These are phyloP conservation scores for Spatulosminthurus flaviceps DNA, from an alignment of 2,888 invertebrate species.

Conservation along the genomic window DNA sequence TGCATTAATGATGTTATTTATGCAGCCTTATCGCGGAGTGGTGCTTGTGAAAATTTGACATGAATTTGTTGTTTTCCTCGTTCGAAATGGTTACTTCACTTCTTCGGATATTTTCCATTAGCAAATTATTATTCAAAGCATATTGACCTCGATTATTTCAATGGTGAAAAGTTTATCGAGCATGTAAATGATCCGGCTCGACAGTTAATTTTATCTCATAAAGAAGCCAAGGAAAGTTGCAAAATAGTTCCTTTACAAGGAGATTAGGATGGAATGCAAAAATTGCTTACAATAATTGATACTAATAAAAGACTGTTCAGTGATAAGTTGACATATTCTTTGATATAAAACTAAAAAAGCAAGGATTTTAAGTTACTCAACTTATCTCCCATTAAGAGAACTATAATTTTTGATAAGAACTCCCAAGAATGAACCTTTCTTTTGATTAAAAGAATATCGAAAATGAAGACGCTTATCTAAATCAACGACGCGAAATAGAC, in stretches of 20 bases:
- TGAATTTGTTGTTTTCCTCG: neutral
- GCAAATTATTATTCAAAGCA: neutral
- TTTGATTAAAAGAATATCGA: neutral
- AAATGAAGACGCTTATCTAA: neutral
- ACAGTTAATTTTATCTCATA: neutral
- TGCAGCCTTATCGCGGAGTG: no score
- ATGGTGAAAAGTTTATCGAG: neutral
- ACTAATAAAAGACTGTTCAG: no score
- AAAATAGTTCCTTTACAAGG: neutral
- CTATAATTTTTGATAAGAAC: neutral
- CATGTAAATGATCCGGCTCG: neutral
- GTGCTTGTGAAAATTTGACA: no score
- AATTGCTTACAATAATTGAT: neutral
- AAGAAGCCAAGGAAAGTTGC: neutral
- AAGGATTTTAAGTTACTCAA: neutral
- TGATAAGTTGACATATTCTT: no score
- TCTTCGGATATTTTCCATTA: neutral
- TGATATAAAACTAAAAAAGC: neutral
- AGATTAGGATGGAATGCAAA: constrained; percentile 2
- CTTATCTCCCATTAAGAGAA: neutral
- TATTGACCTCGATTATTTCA: neutral
- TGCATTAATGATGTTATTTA: no score
- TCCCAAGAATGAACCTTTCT: neutral
- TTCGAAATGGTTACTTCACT: no score
- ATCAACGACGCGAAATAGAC: neutral